phyloP scores from a whole-genome alignment of 2,113 vertebrate genomes.

The Canis aureus region DNA sequence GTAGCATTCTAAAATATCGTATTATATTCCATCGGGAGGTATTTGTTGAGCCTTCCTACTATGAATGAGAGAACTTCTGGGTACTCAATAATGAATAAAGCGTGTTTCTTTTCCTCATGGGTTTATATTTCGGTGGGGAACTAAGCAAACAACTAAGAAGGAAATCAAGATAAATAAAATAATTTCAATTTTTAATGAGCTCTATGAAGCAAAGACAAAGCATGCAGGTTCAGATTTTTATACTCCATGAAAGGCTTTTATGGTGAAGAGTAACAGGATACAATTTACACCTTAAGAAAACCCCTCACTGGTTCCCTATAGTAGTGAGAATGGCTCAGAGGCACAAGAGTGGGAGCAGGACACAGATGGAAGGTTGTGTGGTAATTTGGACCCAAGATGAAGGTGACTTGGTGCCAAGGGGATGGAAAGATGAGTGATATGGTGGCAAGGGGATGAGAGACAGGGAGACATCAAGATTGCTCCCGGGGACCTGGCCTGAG shows the following conservation, averaged over 20 bases:
- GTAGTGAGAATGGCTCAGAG: not conserved
- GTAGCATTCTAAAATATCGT: not conserved
- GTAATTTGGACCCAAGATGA: not conserved
- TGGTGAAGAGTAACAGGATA: not conserved
- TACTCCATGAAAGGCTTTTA: not conserved
- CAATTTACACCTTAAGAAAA: not conserved
- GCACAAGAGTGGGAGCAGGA: not conserved
- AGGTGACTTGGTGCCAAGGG: not conserved
- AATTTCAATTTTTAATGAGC: not conserved
- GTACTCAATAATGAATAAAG: not conserved
- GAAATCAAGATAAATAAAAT: slow-evolving; percentile 22
- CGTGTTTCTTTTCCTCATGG: not conserved
- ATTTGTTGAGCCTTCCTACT: not conserved
- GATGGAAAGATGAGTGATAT: not conserved
- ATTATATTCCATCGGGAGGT: not conserved
- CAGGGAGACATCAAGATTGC: not conserved
- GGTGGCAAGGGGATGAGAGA: not conserved
- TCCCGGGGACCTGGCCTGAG: not conserved
- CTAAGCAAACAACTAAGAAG: not conserved
- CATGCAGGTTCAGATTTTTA: not conserved
- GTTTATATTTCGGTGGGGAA: not conserved
- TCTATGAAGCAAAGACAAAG: not conserved
- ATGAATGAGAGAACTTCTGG: not conserved
- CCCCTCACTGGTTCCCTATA: not conserved
- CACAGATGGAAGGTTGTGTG: not conserved